Evolutionary conservation across 2,113 vertebrate species (phyloP).

Genomic region (Pygathrix nemaeus): DNA sequence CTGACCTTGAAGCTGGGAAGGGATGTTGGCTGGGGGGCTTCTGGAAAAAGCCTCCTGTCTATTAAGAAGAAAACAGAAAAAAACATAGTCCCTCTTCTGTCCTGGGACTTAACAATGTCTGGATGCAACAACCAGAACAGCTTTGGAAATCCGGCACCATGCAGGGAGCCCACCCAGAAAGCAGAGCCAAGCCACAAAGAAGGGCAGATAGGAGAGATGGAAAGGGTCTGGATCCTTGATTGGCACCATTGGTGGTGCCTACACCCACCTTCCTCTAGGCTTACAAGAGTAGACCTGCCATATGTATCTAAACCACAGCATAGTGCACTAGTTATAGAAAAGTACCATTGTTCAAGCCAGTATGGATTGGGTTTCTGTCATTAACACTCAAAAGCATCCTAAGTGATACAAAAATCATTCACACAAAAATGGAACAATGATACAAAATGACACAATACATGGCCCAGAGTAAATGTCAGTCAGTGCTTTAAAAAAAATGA

Average conservation of each 20-base stretch:
- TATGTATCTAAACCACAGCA: background rate
- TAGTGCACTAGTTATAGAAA: background rate
- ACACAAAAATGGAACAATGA: background rate
- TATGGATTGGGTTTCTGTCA: background rate
- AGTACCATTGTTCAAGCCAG: background rate
- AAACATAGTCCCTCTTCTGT: background rate
- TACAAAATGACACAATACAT: background rate
- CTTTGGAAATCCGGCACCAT: background rate
- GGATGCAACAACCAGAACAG: too few relatives aligned
- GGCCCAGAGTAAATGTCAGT: background rate
- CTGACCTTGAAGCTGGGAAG: background rate
- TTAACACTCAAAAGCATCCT: background rate
- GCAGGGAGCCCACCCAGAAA: background rate
- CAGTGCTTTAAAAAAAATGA: background rate
- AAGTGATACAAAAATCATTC: background rate
- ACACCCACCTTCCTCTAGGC: background rate
- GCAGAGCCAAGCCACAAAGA: background rate
- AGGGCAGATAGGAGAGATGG: background rate
- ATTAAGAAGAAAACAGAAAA: background rate
- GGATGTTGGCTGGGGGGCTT: background rate
- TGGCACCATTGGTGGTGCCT: background rate
- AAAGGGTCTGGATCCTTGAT: background rate
- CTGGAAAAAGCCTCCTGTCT: background rate
- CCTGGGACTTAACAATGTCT: background rate
- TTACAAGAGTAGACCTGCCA: background rate